phyloP scores from a whole-genome alignment of 2,113 vertebrate species.

The Zapus hudsonius region DNA sequence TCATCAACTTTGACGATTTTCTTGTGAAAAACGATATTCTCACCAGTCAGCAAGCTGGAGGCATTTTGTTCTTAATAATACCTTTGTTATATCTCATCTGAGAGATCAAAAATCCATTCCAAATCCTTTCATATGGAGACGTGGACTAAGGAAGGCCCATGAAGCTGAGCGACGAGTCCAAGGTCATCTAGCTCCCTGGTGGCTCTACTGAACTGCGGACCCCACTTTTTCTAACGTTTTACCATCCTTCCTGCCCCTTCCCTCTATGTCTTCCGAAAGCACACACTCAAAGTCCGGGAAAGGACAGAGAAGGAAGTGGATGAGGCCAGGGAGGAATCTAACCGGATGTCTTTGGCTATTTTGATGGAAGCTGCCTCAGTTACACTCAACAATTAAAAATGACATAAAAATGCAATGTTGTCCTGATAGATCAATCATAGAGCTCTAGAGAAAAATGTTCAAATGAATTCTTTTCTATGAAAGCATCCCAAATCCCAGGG shows the following conservation, averaged over 20 bases:
- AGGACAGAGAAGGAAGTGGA: neutral
- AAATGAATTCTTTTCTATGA: neutral
- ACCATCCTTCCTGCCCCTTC: neutral
- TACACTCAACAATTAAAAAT: neutral
- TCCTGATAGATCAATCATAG: neutral
- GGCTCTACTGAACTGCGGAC: neutral
- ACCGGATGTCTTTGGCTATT: slow-evolving; percentile 5
- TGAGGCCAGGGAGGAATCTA: neutral
- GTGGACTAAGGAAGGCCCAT: neutral
- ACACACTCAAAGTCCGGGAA: neutral
- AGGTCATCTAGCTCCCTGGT: neutral
- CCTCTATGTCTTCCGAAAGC: neutral
- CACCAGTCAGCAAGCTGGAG: neutral
- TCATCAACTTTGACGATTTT: neutral
- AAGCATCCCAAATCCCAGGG: neutral
- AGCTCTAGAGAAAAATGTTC: neutral
- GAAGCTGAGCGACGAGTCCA: neutral
- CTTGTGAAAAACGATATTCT: neutral
- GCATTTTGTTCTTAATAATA: slow-evolving; percentile 1
- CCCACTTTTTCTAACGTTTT: neutral
- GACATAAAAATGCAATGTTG: neutral
- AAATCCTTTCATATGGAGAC: neutral
- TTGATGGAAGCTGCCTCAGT: neutral
- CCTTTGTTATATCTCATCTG: neutral
- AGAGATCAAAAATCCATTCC: neutral